Conservation (phyloP, 2,113 vertebrate genomes). For the Reinhardtius hippoglossoides region DNA sequence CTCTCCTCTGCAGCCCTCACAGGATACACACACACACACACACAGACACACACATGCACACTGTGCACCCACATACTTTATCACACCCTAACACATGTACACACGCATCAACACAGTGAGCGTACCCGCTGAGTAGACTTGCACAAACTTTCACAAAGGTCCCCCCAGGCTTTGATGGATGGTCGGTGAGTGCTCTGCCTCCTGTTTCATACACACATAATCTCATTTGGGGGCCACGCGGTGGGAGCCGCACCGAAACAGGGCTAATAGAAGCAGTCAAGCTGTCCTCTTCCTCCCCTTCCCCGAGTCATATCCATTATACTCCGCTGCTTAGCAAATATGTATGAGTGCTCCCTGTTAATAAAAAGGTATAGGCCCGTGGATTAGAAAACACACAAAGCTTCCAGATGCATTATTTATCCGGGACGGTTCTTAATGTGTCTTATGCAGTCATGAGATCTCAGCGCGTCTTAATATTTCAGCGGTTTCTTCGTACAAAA, state of each 20-base stretch:
- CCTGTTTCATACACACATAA: conserved; percentile 81
- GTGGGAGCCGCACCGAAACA: conserved; percentile 73
- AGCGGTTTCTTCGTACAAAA: conserved; percentile 44
- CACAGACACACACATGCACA: conserved; percentile 24
- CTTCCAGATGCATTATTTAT: conserved; percentile 73
- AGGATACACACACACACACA: conserved; percentile 35
- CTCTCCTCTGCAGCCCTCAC: conserved; percentile 54
- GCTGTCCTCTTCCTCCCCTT: conserved; percentile 55
- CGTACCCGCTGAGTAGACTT: conserved; percentile 59
- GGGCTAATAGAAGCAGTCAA: conserved; percentile 76
- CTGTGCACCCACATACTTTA: conserved; percentile 55
- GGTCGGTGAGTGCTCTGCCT: conserved; percentile 74
- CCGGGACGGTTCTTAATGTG: conserved; percentile 60
- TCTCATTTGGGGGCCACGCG: conserved; percentile 78
- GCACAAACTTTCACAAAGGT: conserved; percentile 68
- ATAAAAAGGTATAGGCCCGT: conserved; percentile 58
- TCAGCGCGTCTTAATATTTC: conserved; percentile 72
- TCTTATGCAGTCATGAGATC: conserved; percentile 62
- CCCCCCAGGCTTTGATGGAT: conserved; percentile 85
- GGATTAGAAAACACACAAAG: conserved; percentile 35
- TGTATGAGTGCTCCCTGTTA: conserved; percentile 51
- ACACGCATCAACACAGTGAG: conserved; percentile 54
- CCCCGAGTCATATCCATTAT: conserved; percentile 61
- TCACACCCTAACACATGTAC: conserved; percentile 54
- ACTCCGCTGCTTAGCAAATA: conserved; percentile 60